phyloP scores from a whole-genome alignment of 2,113 vertebrate genomes.

The Crotalus horridus region DNA sequence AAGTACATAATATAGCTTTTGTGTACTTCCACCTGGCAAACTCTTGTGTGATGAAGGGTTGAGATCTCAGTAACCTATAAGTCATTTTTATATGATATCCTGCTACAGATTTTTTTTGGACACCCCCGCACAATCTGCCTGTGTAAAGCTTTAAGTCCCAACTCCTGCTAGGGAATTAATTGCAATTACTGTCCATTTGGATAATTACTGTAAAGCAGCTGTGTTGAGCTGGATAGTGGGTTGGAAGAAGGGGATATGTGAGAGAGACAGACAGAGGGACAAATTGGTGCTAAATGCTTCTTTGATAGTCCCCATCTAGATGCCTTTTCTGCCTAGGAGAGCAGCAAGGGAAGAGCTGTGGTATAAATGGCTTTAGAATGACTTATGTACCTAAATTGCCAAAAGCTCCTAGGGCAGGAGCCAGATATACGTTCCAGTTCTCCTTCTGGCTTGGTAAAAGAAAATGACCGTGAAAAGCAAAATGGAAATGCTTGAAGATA shows the following conservation, averaged over 20 bases:
- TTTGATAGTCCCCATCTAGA: neutral
- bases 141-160: conserved; percentile 6
- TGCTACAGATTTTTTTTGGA: neutral
- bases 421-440: too few relatives aligned
- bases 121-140: conserved; percentile 6
- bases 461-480: too few relatives aligned
- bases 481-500: neutral
- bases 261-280: neutral
- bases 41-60: neutral
- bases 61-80: neutral
- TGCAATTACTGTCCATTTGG: conserved; percentile 32
- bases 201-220: conserved; percentile 27
- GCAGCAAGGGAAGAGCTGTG: neutral
- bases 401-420: neutral
- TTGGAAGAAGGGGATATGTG: neutral
- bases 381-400: neutral
- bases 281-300: neutral
- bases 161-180: conserved; percentile 26
- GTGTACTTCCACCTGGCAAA: neutral
- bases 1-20: neutral
- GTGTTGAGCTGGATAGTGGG: neutral
- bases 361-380: neutral
- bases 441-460: neutral
- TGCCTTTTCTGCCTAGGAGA: neutral
- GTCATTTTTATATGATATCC: neutral